Base-by-base conservation (phyloP, 2,888 invertebrate species). In the Calliphora vomitoria region DNA sequence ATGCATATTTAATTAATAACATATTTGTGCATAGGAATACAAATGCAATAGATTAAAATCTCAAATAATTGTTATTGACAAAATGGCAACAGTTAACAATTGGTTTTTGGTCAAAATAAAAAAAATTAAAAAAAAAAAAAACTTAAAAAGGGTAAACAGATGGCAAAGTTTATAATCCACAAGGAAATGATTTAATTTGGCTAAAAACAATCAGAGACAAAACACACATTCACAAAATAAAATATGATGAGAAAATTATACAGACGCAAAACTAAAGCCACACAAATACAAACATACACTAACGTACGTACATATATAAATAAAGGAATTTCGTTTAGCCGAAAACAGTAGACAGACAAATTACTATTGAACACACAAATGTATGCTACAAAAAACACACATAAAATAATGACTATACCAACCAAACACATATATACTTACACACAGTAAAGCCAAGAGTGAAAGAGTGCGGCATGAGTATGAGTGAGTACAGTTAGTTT, bases 311-410 rank as follows among this genome's bases (percentile, higher is more conserved):
- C 11, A 58, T 13, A n/a, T 15, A 62, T n/a, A 20, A 13, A 31
- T 68, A 44, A 47, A 38, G 38, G n/a, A 50, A 81, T 72, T 60
- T 62, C 15, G 18, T 44, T 71, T 80, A 47, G 25, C 6, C 13
- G 18, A 68, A 60, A 60, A 25, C 41, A 47, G 13, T 58, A 55
- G 50, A 18, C 62, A 62, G 53, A 75, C 47, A 68, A 82, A 82
- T 82, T 82, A 69, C 69, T 83, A 62, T 62, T 76, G 60, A 76
- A 69, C 76, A 18, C 69, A 76, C 60, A 76, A 76, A 71, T 74
- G 64, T 74, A 72, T 74, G 64, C 66, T 74, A 41, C 13, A 20
- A 31, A 71, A 80, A 58, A 58, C 6, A 18, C 3, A 53, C 8
- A 31, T 13, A 35, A 60, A 47, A 71, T 58, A 38, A 80, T 62